phyloP scores from a whole-genome alignment of 2,113 vertebrate genomes.

The Glaucidium brasilianum region DNA sequence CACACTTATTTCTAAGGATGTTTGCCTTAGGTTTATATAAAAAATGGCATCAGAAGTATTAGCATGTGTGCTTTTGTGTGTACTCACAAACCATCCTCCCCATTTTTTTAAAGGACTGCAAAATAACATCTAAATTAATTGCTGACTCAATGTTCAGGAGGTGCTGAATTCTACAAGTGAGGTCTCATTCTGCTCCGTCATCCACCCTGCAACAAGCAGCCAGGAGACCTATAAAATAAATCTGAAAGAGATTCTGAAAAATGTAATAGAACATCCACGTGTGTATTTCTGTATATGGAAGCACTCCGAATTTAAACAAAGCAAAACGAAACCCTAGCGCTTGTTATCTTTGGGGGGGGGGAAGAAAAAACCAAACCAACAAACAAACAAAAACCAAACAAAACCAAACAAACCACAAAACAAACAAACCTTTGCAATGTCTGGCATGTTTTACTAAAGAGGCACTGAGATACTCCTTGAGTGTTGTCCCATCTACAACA shows the following conservation, averaged over 20 bases:
- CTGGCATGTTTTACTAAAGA: not conserved
- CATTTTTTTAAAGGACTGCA: not conserved
- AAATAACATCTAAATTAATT: not conserved
- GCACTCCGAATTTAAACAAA: not conserved
- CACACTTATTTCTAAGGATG: not conserved
- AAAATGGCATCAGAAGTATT: not conserved
- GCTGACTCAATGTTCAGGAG: not conserved
- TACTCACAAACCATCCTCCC: not conserved
- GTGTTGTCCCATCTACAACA: not conserved
- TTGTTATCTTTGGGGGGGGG: not conserved
- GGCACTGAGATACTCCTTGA: not conserved
- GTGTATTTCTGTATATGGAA: not conserved
- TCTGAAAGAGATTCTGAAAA: not conserved
- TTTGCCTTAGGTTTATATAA: not conserved
- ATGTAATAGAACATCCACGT: not conserved
- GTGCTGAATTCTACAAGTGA: not conserved
- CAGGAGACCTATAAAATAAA: not conserved
- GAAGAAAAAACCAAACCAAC: accelerated
- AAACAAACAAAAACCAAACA: no score
- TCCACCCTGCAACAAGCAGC: not conserved
- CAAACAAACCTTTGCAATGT: not conserved
- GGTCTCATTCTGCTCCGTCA: not conserved
- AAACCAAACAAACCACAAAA: not conserved
- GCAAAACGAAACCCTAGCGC: not conserved
- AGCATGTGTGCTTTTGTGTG: not conserved